Base-by-base conservation (phyloP, 1,140 invertebrate genomes). In the Temnothorax longispinosus region DNA sequence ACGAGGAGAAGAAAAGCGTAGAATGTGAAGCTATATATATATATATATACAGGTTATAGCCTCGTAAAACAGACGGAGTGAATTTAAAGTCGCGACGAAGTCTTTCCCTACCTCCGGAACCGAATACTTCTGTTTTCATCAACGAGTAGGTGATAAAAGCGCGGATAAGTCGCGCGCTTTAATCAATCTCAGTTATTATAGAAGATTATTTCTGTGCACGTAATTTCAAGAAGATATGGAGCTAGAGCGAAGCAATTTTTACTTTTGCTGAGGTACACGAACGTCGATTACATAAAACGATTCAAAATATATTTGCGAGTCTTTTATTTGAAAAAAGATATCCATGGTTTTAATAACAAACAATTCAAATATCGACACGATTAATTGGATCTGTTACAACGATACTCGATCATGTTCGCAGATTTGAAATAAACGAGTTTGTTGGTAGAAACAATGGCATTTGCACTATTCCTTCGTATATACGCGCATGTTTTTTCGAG, bases 31-130 rank as follows among this genome's bases (percentile, higher is more conserved):
- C 32, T 38, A 21, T 65, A 54, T 54, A 21, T 38, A 21, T 21
- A 21, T 65, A 54, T 54, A 21, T 65, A 54, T 54, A 21, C 21
- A 8, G n/a, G 74, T 86, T 89, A 88, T 52, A 54, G 87, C 67
- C 80, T 92, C 87, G 91, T 91, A 90, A 92, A 90, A 82, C 88
- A 76, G 75, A 65, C 72, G 64, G 64, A 92, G 89, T 88, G 90
- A 88, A 90, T 88, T 92, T 91, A 77, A 85, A 91, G 78, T 80
- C 60, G 62, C 80, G 72, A 72, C 67, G 74, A 89, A 62, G 62
- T 78, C 13, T 21, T 38, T 6, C 47, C 54, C n/a, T 11, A 18
- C 18, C 41, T n/a, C n/a, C 4, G 6, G 2, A 54, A 87, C 52
- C 6, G 78, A 18, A 32, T 77, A 52, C 32, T 44, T 84, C 35